A percentile compares a stretch with the other conserved stretches of the same genome.
These are phyloP conservation scores for Piscicola geometra DNA, from an alignment of 2,888 invertebrate species.

Conservation along the genomic window DNA sequence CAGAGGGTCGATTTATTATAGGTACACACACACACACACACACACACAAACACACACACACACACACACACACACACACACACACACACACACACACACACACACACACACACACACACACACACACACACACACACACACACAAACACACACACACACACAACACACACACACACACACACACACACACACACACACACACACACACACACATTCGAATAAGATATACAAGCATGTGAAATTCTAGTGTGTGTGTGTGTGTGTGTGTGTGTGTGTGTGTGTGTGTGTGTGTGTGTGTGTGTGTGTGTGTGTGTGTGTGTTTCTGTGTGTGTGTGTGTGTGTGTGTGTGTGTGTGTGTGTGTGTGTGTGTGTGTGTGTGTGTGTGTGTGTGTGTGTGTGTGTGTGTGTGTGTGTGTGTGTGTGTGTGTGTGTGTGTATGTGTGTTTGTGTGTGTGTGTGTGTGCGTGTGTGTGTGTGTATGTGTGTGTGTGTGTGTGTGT, in stretches of 20 bases:
- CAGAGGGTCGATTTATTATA: too few species aligned
- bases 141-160: too few species aligned
- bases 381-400: constrained; percentile 19
- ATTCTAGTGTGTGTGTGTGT: constrained; percentile 19
- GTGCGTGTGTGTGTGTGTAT: constrained; percentile 19
- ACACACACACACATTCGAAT: too few species aligned
- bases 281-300: constrained; percentile 22
- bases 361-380: not conserved
- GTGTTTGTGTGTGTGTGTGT: constrained; percentile 16
- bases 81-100: too few species aligned
- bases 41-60: too few species aligned
- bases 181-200: too few species aligned
- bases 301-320: constrained; percentile 20
- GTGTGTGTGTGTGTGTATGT: constrained; percentile 18
- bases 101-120: too few species aligned
- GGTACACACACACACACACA: too few species aligned
- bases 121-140: too few species aligned
- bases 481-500: constrained; percentile 15
- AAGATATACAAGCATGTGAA: too few species aligned
- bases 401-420: constrained; percentile 19
- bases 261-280: constrained; percentile 19
- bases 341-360: constrained; percentile 18
- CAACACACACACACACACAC: too few species aligned
- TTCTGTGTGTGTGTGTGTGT: constrained; percentile 13
- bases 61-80: too few species aligned